Base-by-base conservation (phyloP, 2,797 vertebrate genomes). In the Acipenser ruthenus region DNA sequence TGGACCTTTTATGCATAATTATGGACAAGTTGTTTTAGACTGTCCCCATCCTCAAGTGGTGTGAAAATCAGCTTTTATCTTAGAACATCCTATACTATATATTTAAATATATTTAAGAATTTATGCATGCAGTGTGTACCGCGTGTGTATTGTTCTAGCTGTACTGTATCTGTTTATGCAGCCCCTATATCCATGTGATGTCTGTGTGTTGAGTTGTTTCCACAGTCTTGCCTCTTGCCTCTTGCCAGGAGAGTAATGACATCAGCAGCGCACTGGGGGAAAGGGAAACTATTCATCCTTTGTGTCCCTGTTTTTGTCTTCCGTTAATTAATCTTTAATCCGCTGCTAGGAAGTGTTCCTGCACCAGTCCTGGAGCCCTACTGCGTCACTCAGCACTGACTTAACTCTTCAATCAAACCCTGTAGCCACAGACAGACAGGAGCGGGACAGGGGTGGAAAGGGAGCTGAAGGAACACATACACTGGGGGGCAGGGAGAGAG, bases 251-350 rank as follows among this genome's bases (percentile, higher is more conserved):
- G 53, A n/a, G 53, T 55, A 55, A 55, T 55, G 2, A 8, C 8
- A 55, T 55, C 53, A 55, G 10, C 53, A 55, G 7, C 7, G 53
- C 53, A 55, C 10, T 5, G n/a, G n/a, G 6, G n/a, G n/a, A n/a
- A 55, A 55, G n/a, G 53, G n/a, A 55, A n/a, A 55, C 53, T n/a
- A 62, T 67, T 67, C 37, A 58, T 67, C 49, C 59, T 67, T 62
- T 52, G 18, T 62, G 59, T 18, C 60, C 49, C 50, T 12, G 4
- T 15, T 62, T 62, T 62, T 15, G 37, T 50, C 65, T 48, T 62
- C 49, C n/a, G 37, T 12, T 67, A 67, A 62, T 67, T 11, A 37
- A 67, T 51, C 49, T 62, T 50, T 67, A 15, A 48, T 51, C 50
- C 49, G 50, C 8, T 61, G 50, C 11, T 51, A 49, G 37, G 60